Evolutionary conservation across 2,113 vertebrate species (phyloP).

Genomic region (Sapajus apella): DNA sequence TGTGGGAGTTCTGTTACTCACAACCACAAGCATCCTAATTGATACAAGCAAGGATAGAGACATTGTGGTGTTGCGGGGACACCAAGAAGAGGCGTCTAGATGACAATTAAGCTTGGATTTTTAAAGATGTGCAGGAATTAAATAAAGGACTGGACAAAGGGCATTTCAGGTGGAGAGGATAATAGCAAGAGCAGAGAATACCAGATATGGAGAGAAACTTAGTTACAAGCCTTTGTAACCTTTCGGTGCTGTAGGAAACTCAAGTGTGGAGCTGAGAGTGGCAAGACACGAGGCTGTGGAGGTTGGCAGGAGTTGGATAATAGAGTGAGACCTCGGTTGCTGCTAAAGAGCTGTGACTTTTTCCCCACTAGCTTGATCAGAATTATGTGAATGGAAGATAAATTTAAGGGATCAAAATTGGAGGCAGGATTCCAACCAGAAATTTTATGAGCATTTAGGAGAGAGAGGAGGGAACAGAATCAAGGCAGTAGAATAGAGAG

Average conservation of each 20-base stretch:
- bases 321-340: background rate
- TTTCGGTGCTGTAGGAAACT: background rate
- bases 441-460: background rate
- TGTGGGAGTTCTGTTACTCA: slow-evolving; percentile 7
- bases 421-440: background rate
- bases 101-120: background rate
- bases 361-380: background rate
- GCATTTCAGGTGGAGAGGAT: background rate
- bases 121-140: background rate
- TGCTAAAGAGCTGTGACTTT: background rate
- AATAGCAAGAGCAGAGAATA: background rate
- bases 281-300: background rate
- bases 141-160: background rate
- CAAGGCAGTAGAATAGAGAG: background rate
- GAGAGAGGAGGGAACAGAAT: background rate
- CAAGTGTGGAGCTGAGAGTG: background rate
- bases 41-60: background rate
- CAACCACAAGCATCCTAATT: background rate
- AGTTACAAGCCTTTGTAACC: background rate
- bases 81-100: background rate
- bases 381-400: background rate
- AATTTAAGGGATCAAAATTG: background rate
- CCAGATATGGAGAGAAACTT: background rate
- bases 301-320: background rate
- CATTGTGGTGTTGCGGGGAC: background rate